phyloP scores from a whole-genome alignment of 2,888 invertebrate genomes.

The Conus canariensis region DNA sequence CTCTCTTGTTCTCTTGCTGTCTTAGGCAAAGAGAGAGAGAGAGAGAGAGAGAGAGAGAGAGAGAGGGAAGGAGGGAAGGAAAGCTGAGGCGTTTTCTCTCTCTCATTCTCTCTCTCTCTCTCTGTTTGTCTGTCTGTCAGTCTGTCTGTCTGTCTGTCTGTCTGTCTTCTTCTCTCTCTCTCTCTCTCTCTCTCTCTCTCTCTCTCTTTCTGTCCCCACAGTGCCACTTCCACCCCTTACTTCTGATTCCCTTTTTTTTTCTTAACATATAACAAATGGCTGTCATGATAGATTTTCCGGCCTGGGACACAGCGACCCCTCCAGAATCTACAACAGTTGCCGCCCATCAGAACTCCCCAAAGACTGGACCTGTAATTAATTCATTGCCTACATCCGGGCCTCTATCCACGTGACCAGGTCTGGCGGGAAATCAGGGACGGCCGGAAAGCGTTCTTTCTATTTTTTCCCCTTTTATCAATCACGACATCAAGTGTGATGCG shows the following conservation, averaged over 20 bases:
- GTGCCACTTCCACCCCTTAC: too few relatives aligned
- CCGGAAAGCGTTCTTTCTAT: neutral
- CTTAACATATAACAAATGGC: neutral
- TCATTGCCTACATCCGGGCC: conserved; percentile 6
- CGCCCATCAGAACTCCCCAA: neutral
- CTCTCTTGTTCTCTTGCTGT: neutral
- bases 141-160: neutral
- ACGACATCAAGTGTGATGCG: neutral
- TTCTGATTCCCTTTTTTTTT: too few relatives aligned
- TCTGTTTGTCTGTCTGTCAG: neutral
- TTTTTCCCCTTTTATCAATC: neutral
- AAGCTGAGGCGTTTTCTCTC: neutral
- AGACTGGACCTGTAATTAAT: conserved; percentile 5
- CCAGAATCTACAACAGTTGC: neutral
- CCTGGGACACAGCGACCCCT: neutral
- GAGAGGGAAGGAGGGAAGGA: neutral
- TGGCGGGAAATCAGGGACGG: conserved; percentile 21
- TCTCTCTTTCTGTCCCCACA: neutral
- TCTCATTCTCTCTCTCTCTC: neutral
- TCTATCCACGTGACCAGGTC: conserved; percentile 4
- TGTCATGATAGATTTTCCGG: neutral
- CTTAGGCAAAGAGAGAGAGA: neutral
- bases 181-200: neutral
- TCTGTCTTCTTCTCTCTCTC: neutral
- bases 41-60: conserved; percentile 10